Evolutionary conservation across 1,140 invertebrate species (phyloP).

Genomic region (Hycleus phaleratus): DNA sequence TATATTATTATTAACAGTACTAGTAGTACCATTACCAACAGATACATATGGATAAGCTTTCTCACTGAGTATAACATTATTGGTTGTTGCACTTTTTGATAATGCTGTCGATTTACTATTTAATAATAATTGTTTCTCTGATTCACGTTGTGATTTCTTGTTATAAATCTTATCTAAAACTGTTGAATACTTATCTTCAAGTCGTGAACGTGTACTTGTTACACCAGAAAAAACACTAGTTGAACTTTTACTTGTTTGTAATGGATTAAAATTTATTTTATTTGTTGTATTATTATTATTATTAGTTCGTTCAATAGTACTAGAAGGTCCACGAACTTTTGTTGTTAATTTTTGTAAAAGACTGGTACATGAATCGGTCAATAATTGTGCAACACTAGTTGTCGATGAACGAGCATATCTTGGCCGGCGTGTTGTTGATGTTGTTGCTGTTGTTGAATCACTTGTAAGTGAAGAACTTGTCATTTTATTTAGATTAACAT

Average conservation of each 20-base stretch:
- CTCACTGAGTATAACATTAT: conserved; percentile 53
- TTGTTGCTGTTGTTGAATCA: conserved; percentile 27
- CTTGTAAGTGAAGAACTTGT: conserved; percentile 1
- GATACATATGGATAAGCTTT: conserved; percentile 56
- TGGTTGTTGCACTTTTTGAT: conserved; percentile 52
- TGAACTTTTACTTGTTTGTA: conserved; percentile 41
- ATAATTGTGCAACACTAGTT: conserved; percentile 71
- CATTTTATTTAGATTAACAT: not conserved
- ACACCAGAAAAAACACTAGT: conserved; percentile 36
- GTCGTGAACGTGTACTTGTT: conserved; percentile 50
- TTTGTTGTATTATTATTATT: too few relatives aligned
- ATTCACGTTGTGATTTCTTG: conserved; percentile 48
- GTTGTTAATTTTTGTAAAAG: conserved; percentile 69
- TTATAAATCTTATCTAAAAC: conserved; percentile 59
- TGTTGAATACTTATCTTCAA: conserved; percentile 68
- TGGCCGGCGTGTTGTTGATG: conserved; percentile 45
- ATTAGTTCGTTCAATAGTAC: conserved; percentile 26
- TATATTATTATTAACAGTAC: conserved; percentile 6
- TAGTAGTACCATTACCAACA: not conserved
- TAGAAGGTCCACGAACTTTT: conserved; percentile 58
- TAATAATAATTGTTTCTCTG: conserved; percentile 48
- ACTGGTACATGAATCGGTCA: conserved; percentile 76
- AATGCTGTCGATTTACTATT: conserved; percentile 24
- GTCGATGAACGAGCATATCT: conserved; percentile 68
- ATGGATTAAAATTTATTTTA: conserved; percentile 8